Evolutionary conservation across 37 sponge, comb jelly and placozoan species (phyloP), one percentile per base, ranked within the genome.

Genomic region (Diacarnus erythraeanus): DNA sequence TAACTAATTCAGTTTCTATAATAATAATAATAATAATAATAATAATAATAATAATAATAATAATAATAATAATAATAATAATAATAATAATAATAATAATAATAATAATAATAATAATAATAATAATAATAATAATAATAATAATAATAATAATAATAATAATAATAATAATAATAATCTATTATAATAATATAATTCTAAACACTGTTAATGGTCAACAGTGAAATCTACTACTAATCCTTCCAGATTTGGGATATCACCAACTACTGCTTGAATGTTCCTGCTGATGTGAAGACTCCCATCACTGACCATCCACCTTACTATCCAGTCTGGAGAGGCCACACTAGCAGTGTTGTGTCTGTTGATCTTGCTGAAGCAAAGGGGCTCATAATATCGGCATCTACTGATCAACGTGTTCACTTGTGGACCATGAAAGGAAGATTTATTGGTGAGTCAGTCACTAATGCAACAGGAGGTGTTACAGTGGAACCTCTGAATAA

Each of bases 401-500:
- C 92, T 42, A 76, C 87, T 12, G 96, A 95, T 75, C 74, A 87
- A 44, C 79, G 83, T 69, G 87, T 95, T 17, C 63, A 90, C 4
- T 69, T 95, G 42, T 95, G 96, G 96, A 92, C 87, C 22, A 56
- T 58, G 9, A 39, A 64, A 1, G 96, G 92, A 59, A 76, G 92
- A 59, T 95, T 82, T 54, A 88, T 94, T 60, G 91, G 95, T 90
- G 42, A 57, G 51, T 36, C 63, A 57, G 10, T 10, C 17, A 20
- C 64, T 23, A 9, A 8, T 64, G 29, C n/a, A 6, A 26, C 29
- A 23, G 9, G 64, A 64, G 15, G n/a, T n/a, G n/a, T n/a, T n/a
- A n/a, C n/a, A n/a, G n/a, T n/a, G n/a, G n/a, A n/a, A n/a, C n/a
- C n/a, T n/a, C n/a, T n/a, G n/a, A n/a, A n/a, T n/a, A n/a, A n/a